Percentiles rank a stretch among this genome's conserved stretches.
These are phyloP conservation scores for Girardinus metallicus DNA, from an alignment of 2,797 vertebrate species.

Conservation along the genomic window DNA sequence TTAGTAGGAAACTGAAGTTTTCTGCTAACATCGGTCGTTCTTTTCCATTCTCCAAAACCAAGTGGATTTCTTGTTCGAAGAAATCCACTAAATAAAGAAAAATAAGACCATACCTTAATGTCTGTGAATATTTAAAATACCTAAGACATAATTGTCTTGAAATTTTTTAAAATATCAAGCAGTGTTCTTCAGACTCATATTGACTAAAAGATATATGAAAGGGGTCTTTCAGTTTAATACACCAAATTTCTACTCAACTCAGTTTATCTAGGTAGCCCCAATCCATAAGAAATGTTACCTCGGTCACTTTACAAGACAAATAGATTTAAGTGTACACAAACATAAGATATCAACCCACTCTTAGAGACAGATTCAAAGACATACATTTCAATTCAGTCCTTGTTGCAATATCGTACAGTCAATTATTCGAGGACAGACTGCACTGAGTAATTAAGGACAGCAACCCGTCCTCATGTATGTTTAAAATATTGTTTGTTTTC, in stretches of 20 bases:
- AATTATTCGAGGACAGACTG: background rate
- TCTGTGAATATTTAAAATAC: background rate
- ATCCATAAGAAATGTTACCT: background rate
- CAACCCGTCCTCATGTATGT: background rate
- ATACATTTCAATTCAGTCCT: background rate
- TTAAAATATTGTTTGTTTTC: background rate
- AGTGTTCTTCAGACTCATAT: background rate
- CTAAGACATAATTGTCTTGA: background rate
- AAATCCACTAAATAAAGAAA: background rate
- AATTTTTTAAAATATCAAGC: background rate
- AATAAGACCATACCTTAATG: background rate
- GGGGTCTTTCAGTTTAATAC: background rate
- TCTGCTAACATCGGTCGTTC: fast-evolving
- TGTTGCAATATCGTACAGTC: background rate
- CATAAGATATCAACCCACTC: background rate
- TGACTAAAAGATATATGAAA: background rate
- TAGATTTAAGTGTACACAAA: background rate
- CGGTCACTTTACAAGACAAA: background rate
- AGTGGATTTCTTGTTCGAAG: fast-evolving
- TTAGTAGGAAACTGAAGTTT: background rate
- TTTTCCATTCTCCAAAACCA: background rate
- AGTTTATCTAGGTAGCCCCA: background rate
- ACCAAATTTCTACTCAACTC: background rate
- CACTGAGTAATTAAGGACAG: background rate
- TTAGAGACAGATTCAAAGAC: background rate